These are phyloP conservation scores for Apodemus speciosus DNA, from an alignment of 2,113 vertebrate genomes.

Conservation along the genomic window DNA sequence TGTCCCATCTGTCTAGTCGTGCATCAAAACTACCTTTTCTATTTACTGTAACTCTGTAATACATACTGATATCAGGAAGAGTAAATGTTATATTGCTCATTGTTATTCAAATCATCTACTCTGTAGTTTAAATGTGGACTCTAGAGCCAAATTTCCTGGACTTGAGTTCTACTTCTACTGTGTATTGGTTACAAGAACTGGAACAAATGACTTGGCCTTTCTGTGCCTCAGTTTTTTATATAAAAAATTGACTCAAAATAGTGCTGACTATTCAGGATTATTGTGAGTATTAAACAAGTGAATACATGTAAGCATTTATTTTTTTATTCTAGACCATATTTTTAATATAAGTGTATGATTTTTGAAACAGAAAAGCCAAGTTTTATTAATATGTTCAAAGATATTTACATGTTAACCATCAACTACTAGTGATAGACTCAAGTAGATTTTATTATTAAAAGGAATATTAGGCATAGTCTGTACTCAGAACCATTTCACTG, in stretches of 20 bases:
- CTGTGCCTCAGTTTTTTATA: background rate
- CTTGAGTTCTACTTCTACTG: constrained; percentile 8
- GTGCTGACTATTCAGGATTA: background rate
- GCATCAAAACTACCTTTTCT: background rate
- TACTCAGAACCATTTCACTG: constrained; percentile 57
- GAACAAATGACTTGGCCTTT: background rate
- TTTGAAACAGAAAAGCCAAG: constrained; percentile 33
- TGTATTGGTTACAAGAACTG: background rate
- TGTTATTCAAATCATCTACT: background rate
- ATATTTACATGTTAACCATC: constrained; percentile 51
- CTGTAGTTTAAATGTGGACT: background rate
- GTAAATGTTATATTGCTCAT: background rate
- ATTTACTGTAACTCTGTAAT: constrained; percentile 4
- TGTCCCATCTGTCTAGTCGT: constrained; percentile 13
- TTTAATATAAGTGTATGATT: background rate
- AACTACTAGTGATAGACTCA: constrained; percentile 20
- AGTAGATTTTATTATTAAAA: constrained; percentile 16
- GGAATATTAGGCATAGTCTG: background rate
- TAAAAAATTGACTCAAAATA: background rate
- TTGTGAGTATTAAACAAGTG: constrained; percentile 18
- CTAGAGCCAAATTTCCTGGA: background rate
- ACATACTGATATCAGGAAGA: background rate
- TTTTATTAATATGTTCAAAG: constrained; percentile 61
- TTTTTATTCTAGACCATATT: constrained; percentile 14
- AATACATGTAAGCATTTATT: background rate